These are phyloP conservation scores for Spodoptera frugiperda DNA, from an alignment of 1,140 invertebrate species.

Conservation along the genomic window DNA sequence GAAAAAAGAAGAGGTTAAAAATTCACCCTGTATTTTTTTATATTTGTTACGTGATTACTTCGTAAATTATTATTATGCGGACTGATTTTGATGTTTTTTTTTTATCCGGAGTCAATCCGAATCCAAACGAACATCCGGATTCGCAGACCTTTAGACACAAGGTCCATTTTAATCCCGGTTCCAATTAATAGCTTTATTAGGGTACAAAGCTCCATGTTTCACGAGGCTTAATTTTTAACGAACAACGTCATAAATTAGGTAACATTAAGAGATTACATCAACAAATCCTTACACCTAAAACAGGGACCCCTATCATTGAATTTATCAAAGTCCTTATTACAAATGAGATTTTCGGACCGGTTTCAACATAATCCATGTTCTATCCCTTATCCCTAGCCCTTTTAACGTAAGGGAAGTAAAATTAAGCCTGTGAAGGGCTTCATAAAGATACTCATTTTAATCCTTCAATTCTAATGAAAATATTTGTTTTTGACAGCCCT, in stretches of 20 bases:
- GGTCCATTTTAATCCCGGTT: constrained; percentile 12
- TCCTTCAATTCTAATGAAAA: constrained; percentile 39
- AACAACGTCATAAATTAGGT: constrained; percentile 26
- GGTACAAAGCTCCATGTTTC: background rate
- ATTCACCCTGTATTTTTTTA: too few relatives aligned
- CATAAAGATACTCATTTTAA: constrained; percentile 37
- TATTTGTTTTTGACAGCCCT: constrained; percentile 14
- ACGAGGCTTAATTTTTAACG: constrained; percentile 30
- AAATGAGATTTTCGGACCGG: constrained; percentile 44
- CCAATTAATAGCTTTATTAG: constrained; percentile 40
- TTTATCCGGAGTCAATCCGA: background rate
- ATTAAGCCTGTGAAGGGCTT: constrained; percentile 26
- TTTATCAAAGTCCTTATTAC: constrained; percentile 46
- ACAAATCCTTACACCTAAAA: constrained; percentile 41
- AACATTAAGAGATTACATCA: constrained; percentile 40
- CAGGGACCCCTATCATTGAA: constrained; percentile 37
- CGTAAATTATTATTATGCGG: too few relatives aligned
- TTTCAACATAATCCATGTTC: constrained; percentile 35
- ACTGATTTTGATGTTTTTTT: background rate
- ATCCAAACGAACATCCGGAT: constrained; percentile 3
- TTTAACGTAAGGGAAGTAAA: constrained; percentile 46
- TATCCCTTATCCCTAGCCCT: constrained; percentile 43
- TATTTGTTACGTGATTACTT: too few relatives aligned
- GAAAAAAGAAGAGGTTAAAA: too few relatives aligned
- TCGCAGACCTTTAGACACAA: constrained; percentile 9